These are phyloP conservation scores for Autographa pulchrina DNA, from an alignment of 2,888 invertebrate genomes.

Conservation along the genomic window DNA sequence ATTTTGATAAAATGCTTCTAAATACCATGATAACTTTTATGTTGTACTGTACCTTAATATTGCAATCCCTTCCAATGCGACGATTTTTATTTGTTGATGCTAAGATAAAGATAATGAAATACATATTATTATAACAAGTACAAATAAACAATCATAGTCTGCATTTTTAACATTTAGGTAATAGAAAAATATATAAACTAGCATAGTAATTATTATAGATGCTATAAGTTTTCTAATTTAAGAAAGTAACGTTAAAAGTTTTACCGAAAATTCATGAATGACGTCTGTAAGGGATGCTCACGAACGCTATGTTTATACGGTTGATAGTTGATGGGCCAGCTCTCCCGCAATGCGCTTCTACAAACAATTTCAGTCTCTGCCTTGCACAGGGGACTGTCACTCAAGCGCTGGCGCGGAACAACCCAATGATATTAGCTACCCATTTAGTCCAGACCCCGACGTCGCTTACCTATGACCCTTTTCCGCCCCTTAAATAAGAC, in stretches of 20 bases:
- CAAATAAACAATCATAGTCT: no score
- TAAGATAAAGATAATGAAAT: not conserved
- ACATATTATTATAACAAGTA: no score
- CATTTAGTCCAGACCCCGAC: slow-evolving; percentile 72
- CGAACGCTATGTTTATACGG: slow-evolving; percentile 52
- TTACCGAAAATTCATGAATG: slow-evolving; percentile 33
- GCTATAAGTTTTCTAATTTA: not conserved
- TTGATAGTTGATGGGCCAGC: slow-evolving; percentile 63
- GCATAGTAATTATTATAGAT: not conserved
- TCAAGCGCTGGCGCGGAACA: slow-evolving; percentile 82
- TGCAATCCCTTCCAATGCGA: not conserved
- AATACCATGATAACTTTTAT: not conserved
- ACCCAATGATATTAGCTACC: slow-evolving; percentile 80
- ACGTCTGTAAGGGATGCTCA: slow-evolving; percentile 33
- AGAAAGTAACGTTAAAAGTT: slow-evolving; percentile 15
- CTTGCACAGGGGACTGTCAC: slow-evolving; percentile 85
- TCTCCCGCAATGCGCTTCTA: slow-evolving; percentile 74
- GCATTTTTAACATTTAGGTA: no score
- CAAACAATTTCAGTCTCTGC: slow-evolving; percentile 78
- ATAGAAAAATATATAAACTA: not conserved
- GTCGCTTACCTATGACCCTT: slow-evolving; percentile 60
- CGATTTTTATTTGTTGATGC: not conserved
- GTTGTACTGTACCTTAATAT: not conserved
- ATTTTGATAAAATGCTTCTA: not conserved
- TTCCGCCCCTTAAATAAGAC: slow-evolving; percentile 51